Conservation (phyloP, 1,140 invertebrate genomes). For the Holcopasites calliopsidis region DNA sequence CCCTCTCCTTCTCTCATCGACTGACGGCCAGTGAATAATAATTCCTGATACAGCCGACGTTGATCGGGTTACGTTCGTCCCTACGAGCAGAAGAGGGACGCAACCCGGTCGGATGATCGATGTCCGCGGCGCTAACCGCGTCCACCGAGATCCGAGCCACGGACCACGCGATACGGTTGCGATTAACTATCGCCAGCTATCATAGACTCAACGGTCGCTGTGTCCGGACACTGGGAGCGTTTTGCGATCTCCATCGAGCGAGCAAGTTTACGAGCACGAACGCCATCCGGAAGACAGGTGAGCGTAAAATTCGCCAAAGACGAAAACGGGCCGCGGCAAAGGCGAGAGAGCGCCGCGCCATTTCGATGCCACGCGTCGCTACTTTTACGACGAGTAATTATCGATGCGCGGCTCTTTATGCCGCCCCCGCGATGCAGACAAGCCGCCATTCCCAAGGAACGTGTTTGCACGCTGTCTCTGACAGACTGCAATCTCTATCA, state of each 20-base stretch:
- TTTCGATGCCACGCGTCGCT: conserved; percentile 35
- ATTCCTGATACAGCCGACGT: conserved; percentile 63
- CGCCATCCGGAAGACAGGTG: conserved; percentile 24
- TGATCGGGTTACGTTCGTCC: conserved; percentile 65
- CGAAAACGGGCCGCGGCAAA: background rate
- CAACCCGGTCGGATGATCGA: conserved; percentile 53
- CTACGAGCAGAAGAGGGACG: conserved; percentile 28
- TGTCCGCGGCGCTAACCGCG: conserved; percentile 43
- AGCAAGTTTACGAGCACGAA: conserved; percentile 42
- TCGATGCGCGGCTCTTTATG: conserved; percentile 63
- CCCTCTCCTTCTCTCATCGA: conserved; percentile 61
- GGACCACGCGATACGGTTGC: background rate
- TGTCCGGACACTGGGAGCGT: too few species aligned
- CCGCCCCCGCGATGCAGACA: conserved; percentile 57
- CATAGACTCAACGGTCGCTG: background rate
- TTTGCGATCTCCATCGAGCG: background rate
- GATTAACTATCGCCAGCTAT: conserved; percentile 34
- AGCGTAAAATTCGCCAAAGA: conserved; percentile 23
- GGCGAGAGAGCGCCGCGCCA: background rate
- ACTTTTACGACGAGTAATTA: conserved; percentile 71
- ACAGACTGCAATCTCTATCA: background rate
- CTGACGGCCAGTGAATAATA: conserved; percentile 67
- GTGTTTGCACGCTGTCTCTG: background rate
- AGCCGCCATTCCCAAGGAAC: conserved; percentile 35
- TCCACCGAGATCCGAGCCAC: background rate